These are phyloP conservation scores for Verasper variegatus DNA, from an alignment of 2,113 vertebrate species.

Conservation along the genomic window DNA sequence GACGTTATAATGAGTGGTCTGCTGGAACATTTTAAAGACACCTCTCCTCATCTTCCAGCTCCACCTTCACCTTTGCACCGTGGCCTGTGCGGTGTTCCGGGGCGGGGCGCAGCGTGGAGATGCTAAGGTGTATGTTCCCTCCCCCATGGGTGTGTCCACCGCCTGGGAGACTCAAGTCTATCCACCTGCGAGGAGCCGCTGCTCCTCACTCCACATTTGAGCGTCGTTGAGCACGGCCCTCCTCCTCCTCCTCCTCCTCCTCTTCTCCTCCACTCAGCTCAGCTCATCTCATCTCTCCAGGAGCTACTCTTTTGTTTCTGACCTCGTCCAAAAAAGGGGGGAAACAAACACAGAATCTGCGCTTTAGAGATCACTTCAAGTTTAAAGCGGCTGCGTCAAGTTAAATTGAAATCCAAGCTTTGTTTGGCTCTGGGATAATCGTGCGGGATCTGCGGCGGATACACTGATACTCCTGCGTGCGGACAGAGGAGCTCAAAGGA, in stretches of 20 bases:
- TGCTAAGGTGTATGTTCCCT: slow-evolving; percentile 79
- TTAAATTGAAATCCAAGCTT: slow-evolving; percentile 67
- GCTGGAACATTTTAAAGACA: background rate
- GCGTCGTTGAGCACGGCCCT: slow-evolving; percentile 32
- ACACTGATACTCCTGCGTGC: slow-evolving; percentile 53
- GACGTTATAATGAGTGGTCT: background rate
- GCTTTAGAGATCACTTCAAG: slow-evolving; percentile 58
- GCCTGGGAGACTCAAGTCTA: slow-evolving; percentile 63
- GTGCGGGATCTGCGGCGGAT: slow-evolving; percentile 68
- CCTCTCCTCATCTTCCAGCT: background rate
- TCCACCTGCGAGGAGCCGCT: slow-evolving; percentile 82
- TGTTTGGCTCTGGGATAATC: slow-evolving; percentile 69
- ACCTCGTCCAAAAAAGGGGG: background rate
- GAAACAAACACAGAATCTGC: slow-evolving; percentile 44
- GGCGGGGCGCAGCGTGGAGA: slow-evolving; percentile 46
- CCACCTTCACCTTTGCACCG: background rate
- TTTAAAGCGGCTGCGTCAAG: slow-evolving; percentile 63
- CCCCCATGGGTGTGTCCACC: slow-evolving; percentile 81
- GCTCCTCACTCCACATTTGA: slow-evolving; percentile 54
- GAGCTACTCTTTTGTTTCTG: slow-evolving; percentile 65
- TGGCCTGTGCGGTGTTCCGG: slow-evolving; percentile 23
- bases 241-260: background rate
- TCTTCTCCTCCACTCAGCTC: background rate
- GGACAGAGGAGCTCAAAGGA: slow-evolving; percentile 61
- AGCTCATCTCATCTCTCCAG: slow-evolving; percentile 30